Percentiles rank a stretch among this genome's conserved stretches.
phyloP scores from a whole-genome alignment of 2,888 invertebrate species.

The Adelphocoris suturalis region DNA sequence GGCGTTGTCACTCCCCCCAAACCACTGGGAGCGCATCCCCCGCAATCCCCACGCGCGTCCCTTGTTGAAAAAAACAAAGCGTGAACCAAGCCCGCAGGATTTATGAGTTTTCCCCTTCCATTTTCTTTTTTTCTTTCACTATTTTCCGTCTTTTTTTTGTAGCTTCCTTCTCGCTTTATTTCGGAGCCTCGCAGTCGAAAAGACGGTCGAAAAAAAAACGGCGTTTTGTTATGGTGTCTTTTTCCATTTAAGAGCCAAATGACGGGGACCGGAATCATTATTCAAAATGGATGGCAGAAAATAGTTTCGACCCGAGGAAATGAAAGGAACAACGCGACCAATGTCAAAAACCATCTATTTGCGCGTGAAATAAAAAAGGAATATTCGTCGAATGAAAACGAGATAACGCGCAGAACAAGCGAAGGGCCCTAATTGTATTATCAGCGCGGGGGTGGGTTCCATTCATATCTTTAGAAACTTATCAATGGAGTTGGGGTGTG shows the following conservation, averaged over 20 bases:
- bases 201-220: not conserved
- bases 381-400: not conserved
- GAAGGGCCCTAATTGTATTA: conserved; percentile 4
- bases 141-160: not conserved
- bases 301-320: not conserved
- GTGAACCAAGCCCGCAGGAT: conserved; percentile 18
- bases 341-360: not conserved
- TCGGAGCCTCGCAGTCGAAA: not conserved
- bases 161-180: not conserved
- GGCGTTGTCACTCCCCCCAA: conserved; percentile 33
- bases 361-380: too few species aligned
- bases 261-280: not conserved
- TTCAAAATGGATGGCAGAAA: conserved; percentile 16
- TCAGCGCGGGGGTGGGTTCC: not conserved
- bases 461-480: conserved; percentile 14
- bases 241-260: not conserved
- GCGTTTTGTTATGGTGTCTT: not conserved
- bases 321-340: too few species aligned
- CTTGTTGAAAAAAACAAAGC: conserved; percentile 26
- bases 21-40: conserved; percentile 3
- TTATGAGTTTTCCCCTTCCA: conserved; percentile 36
- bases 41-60: conserved; percentile 26
- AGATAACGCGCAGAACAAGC: not conserved
- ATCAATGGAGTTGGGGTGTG: conserved; percentile 17
- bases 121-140: not conserved